Conservation (phyloP, 2,797 vertebrate species). For the Malacoctenus gilli region DNA sequence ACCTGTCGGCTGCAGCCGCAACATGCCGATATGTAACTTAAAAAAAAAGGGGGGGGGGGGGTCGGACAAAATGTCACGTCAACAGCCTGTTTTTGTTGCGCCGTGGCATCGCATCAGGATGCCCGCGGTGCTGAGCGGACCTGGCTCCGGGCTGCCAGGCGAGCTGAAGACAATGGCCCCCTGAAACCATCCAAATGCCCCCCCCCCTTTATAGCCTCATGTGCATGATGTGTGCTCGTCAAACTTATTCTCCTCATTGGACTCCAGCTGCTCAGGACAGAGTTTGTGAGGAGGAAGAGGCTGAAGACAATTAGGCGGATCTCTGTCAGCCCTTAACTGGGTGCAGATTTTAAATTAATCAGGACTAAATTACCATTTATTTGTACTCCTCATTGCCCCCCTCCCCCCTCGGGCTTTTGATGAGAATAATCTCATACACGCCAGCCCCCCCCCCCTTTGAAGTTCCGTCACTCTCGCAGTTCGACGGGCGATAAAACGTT, state of each 20-base stretch:
- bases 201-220: background rate
- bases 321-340: slow-evolving; percentile 27
- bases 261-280: background rate
- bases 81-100: slow-evolving; percentile 32
- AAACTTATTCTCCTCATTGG: slow-evolving; percentile 33
- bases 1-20: slow-evolving; percentile 42
- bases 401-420: slow-evolving; percentile 4
- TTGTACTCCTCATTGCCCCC: slow-evolving; percentile 10
- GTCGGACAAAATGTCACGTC: slow-evolving; percentile 47
- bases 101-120: slow-evolving; percentile 18
- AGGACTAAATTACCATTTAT: slow-evolving; percentile 19
- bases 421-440: slow-evolving; percentile 23
- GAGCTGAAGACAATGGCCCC: slow-evolving; percentile 18
- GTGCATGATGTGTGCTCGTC: slow-evolving; percentile 13
- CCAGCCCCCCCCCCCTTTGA: slow-evolving; percentile 24
- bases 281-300: slow-evolving; percentile 9
- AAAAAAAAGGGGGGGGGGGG: no score
- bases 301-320: slow-evolving; percentile 30
- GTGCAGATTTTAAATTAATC: slow-evolving; percentile 48
- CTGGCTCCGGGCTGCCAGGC: slow-evolving; percentile 26
- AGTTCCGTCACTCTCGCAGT: slow-evolving; percentile 31
- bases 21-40: slow-evolving; percentile 40
- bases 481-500: slow-evolving; percentile 1
- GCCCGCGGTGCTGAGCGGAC: slow-evolving; percentile 15
- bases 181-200: slow-evolving; percentile 12